Evolutionary conservation across 2,797 vertebrate species (phyloP).

Genomic region (Myiothlypis chrysogaster): DNA sequence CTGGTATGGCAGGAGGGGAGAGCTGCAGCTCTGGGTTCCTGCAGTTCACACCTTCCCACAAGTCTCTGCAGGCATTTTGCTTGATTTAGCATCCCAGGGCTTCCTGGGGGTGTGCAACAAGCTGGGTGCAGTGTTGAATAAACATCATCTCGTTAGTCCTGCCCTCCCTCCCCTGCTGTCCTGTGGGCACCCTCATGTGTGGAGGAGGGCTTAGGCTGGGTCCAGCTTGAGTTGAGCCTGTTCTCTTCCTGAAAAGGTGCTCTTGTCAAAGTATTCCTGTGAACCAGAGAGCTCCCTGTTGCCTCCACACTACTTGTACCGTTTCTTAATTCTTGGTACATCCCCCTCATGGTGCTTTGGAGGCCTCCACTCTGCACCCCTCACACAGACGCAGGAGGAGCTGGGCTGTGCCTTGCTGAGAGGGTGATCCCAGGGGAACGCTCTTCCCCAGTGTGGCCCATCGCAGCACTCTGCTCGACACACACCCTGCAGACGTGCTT

Average conservation of each 20-base stretch:
- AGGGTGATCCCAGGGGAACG: not conserved
- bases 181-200: not conserved
- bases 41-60: not conserved
- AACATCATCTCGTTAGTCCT: not conserved
- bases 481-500: not conserved
- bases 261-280: fast-evolving
- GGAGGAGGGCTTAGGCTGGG: not conserved
- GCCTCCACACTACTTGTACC: fast-evolving
- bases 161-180: not conserved
- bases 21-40: not conserved
- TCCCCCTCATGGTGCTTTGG: not conserved
- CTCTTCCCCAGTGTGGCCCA: not conserved
- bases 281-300: not conserved
- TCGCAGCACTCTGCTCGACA: fast-evolving
- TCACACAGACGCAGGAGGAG: not conserved
- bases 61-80: not conserved
- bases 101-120: not conserved
- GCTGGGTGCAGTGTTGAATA: not conserved
- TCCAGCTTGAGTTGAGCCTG: not conserved
- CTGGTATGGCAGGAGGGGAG: not conserved
- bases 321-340: not conserved
- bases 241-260: not conserved
- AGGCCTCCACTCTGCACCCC: not conserved
- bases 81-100: not conserved
- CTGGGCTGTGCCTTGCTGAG: not conserved